Evolutionary conservation across 2,113 vertebrate species (phyloP).

Genomic region (Neogobius melanostomus): DNA sequence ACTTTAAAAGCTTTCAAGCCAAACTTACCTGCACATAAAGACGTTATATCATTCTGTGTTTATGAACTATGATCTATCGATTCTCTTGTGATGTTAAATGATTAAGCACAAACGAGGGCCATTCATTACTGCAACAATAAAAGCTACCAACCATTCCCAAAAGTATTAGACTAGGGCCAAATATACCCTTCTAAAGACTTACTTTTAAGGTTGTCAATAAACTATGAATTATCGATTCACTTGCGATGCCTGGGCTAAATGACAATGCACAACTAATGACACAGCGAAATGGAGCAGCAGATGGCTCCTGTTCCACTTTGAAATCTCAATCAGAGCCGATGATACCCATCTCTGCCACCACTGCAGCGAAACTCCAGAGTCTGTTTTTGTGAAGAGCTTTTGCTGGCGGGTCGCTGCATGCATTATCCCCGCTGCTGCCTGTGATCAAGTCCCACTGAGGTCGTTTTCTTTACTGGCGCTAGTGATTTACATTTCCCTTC

Average conservation of each 20-base stretch:
- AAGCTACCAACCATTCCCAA: neutral
- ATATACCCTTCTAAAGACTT: neutral
- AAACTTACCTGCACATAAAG: neutral
- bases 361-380: slow-evolving; percentile 31
- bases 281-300: slow-evolving; percentile 8
- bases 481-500: slow-evolving; percentile 53
- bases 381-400: slow-evolving; percentile 43
- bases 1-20: neutral
- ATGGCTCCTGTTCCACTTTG: slow-evolving; percentile 2
- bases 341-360: slow-evolving; percentile 18
- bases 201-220: neutral
- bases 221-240: slow-evolving; percentile 9
- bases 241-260: neutral
- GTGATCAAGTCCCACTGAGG: slow-evolving; percentile 49
- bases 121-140: neutral
- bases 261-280: slow-evolving; percentile 13
- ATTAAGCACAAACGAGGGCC: neutral
- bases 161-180: neutral
- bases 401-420: slow-evolving; percentile 28
- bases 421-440: slow-evolving; percentile 35
- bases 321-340: slow-evolving; percentile 21
- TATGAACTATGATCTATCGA: neutral
- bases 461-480: slow-evolving; percentile 38
- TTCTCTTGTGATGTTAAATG: neutral
- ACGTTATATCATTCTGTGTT: neutral